phyloP scores from a whole-genome alignment of 2,888 invertebrate genomes.

The Pammene fasciana region DNA sequence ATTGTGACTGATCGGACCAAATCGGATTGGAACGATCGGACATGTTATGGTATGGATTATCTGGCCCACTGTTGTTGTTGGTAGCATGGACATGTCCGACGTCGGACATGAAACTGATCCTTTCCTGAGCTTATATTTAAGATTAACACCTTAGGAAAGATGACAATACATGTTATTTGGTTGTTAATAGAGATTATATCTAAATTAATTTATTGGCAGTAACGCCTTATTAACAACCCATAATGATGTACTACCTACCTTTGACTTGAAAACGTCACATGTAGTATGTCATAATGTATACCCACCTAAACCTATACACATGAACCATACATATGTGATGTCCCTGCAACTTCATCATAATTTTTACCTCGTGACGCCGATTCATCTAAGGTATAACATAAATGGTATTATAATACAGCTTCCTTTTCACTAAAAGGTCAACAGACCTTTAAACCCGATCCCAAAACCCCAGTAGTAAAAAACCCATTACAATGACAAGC shows the following conservation, averaged over 20 bases:
- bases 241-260: no score
- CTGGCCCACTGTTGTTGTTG: not conserved
- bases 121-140: not conserved
- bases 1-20: constrained; percentile 35
- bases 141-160: no score
- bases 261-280: no score
- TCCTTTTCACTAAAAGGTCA: constrained; percentile 8
- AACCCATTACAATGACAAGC: constrained; percentile 29
- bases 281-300: no score
- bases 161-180: no score
- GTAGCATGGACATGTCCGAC: not conserved
- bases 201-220: no score
- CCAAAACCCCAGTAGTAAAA: constrained; percentile 22
- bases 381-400: not conserved
- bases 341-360: no score
- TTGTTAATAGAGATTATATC: no score
- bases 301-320: no score
- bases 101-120: not conserved
- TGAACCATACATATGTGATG: no score
- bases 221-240: no score
- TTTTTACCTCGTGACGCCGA: no score
- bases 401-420: not conserved
- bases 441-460: constrained; percentile 17
- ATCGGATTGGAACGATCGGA: constrained; percentile 23
- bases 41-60: constrained; percentile 16